Base-by-base conservation (phyloP, 2,888 invertebrate species). In the Pasiphila rectangulata region DNA sequence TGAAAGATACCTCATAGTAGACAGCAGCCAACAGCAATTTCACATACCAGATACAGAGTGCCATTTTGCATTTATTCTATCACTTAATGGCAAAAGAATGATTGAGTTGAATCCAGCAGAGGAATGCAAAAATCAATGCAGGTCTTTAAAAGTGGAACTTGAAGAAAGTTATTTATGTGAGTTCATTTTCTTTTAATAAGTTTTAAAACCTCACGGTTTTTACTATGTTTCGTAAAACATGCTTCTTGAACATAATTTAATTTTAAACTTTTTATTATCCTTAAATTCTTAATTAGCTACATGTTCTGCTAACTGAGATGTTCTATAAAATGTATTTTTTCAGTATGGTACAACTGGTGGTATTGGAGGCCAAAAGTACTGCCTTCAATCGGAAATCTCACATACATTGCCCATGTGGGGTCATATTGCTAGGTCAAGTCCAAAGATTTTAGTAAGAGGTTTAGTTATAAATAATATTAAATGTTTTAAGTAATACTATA, bases 311-410 rank as follows among this genome's bases (percentile, higher is more conserved):
- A 9, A 3, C 23, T 23, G 9, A 23, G 9, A n/a, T 23, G 2
- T 9, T 3, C 9, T 4, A 9, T 4, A 21, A 24, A 24, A 24
- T 3, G 7, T 67, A 72, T 66, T 60, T 59, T 91, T 91, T 56
- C 84, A 95, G 95, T 95, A 61, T 94, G 93, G 92, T 95, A 94
- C 72, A 95, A 94, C 72, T 95, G 94, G 94, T 94, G 94, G 93
- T 95, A 94, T 64, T 95, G 94, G 94, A 88, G 93, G 68, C 94
- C 94, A 16, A 78, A 90, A 15, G 92, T 93, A 64, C 88, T 91
- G 51, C 78, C 88, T 29, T 84, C 90, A 67, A 91, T 81, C 69
- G 89, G 91, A 66, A 93, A 88, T 59, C 81, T 89, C 65, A 90
- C 84, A 35, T 90, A 92, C 39, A 88, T 95, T 47, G 92, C 90